Evolutionary conservation across 1,140 invertebrate species (phyloP).

Genomic region (Matsumurasca onukii): DNA sequence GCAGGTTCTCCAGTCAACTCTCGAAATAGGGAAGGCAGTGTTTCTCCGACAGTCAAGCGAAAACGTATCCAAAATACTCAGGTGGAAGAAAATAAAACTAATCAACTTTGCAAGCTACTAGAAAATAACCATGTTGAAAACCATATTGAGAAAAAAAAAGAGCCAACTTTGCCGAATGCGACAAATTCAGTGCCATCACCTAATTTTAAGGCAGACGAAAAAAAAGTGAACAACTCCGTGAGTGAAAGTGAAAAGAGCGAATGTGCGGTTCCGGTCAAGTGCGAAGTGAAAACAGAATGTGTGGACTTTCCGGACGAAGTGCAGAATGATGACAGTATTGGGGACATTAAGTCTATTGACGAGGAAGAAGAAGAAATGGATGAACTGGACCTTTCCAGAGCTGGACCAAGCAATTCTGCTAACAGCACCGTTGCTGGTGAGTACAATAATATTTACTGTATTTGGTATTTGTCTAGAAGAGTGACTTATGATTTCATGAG

Average conservation of each 20-base stretch:
- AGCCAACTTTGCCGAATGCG: not conserved
- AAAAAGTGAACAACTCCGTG: no score
- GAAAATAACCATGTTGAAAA: constrained; percentile 14
- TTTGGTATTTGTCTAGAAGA: not conserved
- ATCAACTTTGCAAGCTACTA: not conserved
- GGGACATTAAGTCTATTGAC: constrained; percentile 39
- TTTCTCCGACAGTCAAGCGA: constrained; percentile 21
- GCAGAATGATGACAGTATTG: constrained; percentile 40
- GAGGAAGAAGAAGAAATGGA: constrained; percentile 39
- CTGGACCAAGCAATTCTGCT: constrained; percentile 37
- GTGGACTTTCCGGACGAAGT: constrained; percentile 31
- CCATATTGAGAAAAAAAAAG: not conserved
- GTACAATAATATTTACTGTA: constrained; percentile 1
- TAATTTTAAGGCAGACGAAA: no score
- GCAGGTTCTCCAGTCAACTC: not conserved
- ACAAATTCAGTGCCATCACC: no score
- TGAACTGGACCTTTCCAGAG: constrained; percentile 37
- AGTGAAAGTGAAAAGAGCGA: constrained; percentile 18
- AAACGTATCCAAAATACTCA: constrained; percentile 19
- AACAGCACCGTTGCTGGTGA: constrained; percentile 35
- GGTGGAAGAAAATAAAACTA: constrained; percentile 18
- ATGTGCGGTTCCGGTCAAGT: no score
- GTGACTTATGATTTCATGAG: not conserved
- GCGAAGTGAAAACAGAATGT: constrained; percentile 23
- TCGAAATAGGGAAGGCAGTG: constrained; percentile 22